Conservation (phyloP, 2,113 vertebrate species). For the Eudyptes chrysolophus region DNA sequence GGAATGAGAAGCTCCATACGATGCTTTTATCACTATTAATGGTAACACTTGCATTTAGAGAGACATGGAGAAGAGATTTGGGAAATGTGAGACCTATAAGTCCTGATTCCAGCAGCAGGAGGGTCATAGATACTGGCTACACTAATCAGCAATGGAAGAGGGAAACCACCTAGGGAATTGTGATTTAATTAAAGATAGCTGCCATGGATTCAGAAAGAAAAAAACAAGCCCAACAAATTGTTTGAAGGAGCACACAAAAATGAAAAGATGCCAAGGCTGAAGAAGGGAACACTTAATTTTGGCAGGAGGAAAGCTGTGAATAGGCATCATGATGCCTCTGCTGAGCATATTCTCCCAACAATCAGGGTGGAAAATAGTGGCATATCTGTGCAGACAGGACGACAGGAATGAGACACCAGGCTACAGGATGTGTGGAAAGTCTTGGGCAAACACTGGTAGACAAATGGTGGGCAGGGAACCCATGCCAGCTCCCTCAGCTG, state of each 20-base stretch:
- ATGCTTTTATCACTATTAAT: neutral
- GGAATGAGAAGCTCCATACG: neutral
- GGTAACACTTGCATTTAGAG: constrained; percentile 32
- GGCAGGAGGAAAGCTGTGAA: neutral
- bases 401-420: neutral
- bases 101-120: constrained; percentile 13
- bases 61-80: constrained; percentile 24
- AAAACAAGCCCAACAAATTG: neutral
- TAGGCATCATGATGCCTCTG: neutral
- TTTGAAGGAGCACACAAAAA: neutral
- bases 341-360: neutral
- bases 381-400: neutral
- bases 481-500: neutral
- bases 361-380: neutral
- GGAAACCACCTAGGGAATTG: constrained; percentile 21
- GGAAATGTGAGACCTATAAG: constrained; percentile 7
- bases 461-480: neutral
- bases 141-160: constrained; percentile 47
- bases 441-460: neutral
- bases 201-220: neutral
- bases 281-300: neutral
- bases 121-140: constrained; percentile 11
- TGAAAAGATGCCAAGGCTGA: neutral
- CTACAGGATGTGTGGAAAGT: neutral
- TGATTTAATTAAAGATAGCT: constrained; percentile 70